Base-by-base conservation (phyloP, 2,888 invertebrate species). In the Hololepta plana region DNA sequence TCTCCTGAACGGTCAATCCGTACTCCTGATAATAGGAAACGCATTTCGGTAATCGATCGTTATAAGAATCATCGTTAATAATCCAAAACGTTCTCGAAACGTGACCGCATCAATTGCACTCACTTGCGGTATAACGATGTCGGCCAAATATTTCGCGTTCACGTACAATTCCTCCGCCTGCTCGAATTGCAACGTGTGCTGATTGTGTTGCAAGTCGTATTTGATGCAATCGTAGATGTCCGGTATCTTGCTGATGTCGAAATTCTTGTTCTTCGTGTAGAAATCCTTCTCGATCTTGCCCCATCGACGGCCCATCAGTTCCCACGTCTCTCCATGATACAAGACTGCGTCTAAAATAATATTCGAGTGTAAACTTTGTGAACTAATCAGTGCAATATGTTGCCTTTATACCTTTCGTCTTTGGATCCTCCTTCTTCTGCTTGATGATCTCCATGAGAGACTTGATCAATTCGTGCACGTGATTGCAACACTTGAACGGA, bases 211-310 rank as follows among this genome's bases (percentile, higher is more conserved):
- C 37, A 96, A 59, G 56, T 98, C 98, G 49, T 91, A 98, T 51
- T 98, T 98, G 42, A 98, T 96, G 50, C 96, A 96, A 60, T 98
- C 98, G 47, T 98, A 98, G 38, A 98, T 98, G 51, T 98, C 98
- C 0, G 98, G 96, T 31, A 99, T 88, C 59, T 98, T 98, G 4
- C 93, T 95, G 43, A 99, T 96, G 52, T 98, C 98, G 53, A 82
- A 98, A 19, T 74, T 68, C 40, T 80, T 82, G 42, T 79, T 81
- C 53, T 93, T 93, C 0, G 84, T 80, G 44, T 80, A 84, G 51
- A 98, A 98, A 54, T 98, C 98, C 54, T 96, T 95, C 48, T 95
- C 90, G 28, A 96, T 81, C 58, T 96, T 96, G 20, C 87, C 84
- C 96, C 96, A 96, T 8, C 96, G 67, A 11, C 96, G 67, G 4